Evolutionary conservation across 1,140 invertebrate genomes (phyloP), one percentile per base, ranked within the genome.

Genomic region (Drosophila yakuba): DNA sequence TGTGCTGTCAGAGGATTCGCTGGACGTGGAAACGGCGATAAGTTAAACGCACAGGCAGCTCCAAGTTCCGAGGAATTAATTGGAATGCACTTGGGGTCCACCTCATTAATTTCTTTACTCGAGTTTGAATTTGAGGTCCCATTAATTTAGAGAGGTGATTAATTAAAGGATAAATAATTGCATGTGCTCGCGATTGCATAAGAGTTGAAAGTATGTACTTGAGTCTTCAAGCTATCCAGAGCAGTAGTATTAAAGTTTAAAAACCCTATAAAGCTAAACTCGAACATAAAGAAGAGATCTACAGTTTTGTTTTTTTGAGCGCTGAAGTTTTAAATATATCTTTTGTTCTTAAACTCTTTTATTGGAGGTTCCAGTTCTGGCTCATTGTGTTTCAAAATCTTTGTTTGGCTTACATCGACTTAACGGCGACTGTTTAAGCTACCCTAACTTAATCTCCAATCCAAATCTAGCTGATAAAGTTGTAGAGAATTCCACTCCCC

Each of bases 391-490:
- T 32, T 4, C 4, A 2, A 63, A 39, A 64, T 45, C 28, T 28
- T 41, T 44, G 64, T 36, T 51, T 35, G 23, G n/a, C n/a, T 12
- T 4, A 45, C 62, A 48, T 6, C 12, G 35, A 38, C 45, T 38
- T 14, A 4, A 14, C 11, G 11, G 14, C n/a, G 5, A 39, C 12
- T 59, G 4, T 14, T 41, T 32, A 6, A 28, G 20, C 44, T 45
- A 23, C 14, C 3, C 28, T 28, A 45, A 12, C n/a, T 15, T 44
- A 60, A 36, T 63, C 61, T 60, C 0, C 17, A 61, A 25, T 32
- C 20, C 47, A 11, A 23, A 59, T 41, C 61, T 51, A 48, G 63
- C 23, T 36, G 51, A 82, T 78, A 68, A 68, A 81, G 78, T 67
- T 77, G 78, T 72, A 80, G 69, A 44, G 71, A 76, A 59, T 78